These are phyloP conservation scores for Pagrus major DNA, from an alignment of 2,113 vertebrate species.

Conservation along the genomic window DNA sequence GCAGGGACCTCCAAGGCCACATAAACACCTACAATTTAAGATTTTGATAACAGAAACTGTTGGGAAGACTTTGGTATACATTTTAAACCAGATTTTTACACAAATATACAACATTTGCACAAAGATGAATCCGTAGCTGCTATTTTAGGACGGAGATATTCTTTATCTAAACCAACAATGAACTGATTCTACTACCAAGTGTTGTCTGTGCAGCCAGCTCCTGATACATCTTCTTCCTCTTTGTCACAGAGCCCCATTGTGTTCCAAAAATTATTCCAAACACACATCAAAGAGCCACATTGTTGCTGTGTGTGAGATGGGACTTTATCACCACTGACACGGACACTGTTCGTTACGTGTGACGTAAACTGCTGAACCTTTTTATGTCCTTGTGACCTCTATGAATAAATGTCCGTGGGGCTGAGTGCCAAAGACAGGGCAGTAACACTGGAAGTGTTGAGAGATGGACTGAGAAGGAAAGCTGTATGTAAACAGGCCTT, in stretches of 20 bases:
- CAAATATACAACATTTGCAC: not conserved
- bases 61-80: not conserved
- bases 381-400: not conserved
- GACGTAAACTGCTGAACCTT: not conserved
- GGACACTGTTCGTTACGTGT: not conserved
- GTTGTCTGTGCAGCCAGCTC: no score
- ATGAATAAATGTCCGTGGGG: not conserved
- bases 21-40: not conserved
- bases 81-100: not conserved
- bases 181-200: no score
- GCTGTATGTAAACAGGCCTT: not conserved
- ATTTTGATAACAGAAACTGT: not conserved
- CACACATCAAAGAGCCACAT: not conserved
- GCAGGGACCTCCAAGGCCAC: not conserved
- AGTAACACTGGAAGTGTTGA: not conserved
- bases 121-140: no score
- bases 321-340: not conserved
- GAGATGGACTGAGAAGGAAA: not conserved
- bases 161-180: no score
- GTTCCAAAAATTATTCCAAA: not conserved
- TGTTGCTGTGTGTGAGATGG: not conserved
- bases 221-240: not conserved
- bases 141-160: no score
- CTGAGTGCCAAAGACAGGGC: not conserved
- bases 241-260: not conserved